phyloP scores from a whole-genome alignment of 64 coral and sea anemone genomes.

The Trachythela sp. region DNA sequence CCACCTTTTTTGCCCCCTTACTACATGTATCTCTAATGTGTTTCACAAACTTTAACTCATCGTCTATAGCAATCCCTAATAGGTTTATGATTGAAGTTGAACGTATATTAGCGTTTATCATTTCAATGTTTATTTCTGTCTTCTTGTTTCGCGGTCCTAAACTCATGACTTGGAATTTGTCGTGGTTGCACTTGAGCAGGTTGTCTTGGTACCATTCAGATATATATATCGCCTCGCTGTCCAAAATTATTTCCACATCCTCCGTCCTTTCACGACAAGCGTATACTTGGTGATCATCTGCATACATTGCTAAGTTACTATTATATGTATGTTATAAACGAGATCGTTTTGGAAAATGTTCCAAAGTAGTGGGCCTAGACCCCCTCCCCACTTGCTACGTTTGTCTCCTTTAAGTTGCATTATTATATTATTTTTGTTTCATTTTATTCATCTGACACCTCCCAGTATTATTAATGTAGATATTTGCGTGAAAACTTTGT shows the following conservation, averaged over 20 bases:
- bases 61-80: neutral
- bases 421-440: too few relatives aligned
- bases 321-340: neutral
- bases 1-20: too few relatives aligned
- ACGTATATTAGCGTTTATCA: neutral
- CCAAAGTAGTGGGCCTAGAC: neutral
- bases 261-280: neutral
- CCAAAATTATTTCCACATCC: slow-evolving; percentile 11
- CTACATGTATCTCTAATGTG: too few relatives aligned
- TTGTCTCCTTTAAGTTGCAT: too few relatives aligned
- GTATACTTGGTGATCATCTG: neutral
- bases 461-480: too few relatives aligned
- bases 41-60: too few relatives aligned
- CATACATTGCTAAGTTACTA: neutral
- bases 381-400: too few relatives aligned
- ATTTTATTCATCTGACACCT: too few relatives aligned
- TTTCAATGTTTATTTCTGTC: neutral
- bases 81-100: neutral
- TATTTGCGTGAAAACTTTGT: too few relatives aligned
- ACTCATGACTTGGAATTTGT: slow-evolving; percentile 23
- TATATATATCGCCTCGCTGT: neutral
- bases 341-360: neutral
- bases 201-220: neutral
- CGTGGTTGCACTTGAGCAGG: neutral
- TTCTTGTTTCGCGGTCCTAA: neutral